These are phyloP conservation scores for Lamprotornis superbus DNA, from an alignment of 2,113 vertebrate genomes.

Conservation along the genomic window DNA sequence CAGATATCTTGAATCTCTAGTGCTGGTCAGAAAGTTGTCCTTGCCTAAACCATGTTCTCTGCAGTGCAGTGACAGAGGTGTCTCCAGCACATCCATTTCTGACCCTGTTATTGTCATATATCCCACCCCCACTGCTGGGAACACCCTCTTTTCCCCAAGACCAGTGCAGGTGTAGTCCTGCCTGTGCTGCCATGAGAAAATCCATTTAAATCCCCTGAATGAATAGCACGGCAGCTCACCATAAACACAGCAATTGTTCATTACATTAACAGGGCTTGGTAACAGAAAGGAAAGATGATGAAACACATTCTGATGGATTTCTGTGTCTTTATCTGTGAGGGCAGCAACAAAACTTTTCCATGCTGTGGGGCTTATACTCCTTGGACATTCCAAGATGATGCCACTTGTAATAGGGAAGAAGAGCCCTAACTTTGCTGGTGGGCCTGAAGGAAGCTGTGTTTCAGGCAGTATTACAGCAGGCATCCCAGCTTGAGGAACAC, in stretches of 20 bases:
- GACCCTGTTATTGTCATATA: background rate
- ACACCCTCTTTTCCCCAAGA: background rate
- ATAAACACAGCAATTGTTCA: slow-evolving; percentile 6
- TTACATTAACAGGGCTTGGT: background rate
- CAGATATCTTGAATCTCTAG: background rate
- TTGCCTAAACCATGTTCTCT: background rate
- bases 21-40: background rate
- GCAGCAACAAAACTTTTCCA: background rate
- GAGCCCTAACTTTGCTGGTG: background rate
- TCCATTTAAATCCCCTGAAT: background rate
- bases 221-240: slow-evolving; percentile 38
- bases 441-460: slow-evolving; percentile 1
- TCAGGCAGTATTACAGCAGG: background rate
- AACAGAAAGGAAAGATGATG: background rate
- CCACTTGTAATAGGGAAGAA: background rate
- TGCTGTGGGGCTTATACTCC: background rate
- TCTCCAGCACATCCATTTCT: background rate
- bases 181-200: slow-evolving; percentile 26
- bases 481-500: background rate
- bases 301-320: slow-evolving; percentile 43
- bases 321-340: background rate
- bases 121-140: background rate
- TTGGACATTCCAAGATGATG: slow-evolving; percentile 17
- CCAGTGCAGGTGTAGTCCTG: background rate
- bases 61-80: background rate